A percentile compares a stretch with the other conserved stretches of the same genome.
Evolutionary conservation across 2,797 vertebrate species (phyloP).

Genomic region (Cossypha niveicapilla): DNA sequence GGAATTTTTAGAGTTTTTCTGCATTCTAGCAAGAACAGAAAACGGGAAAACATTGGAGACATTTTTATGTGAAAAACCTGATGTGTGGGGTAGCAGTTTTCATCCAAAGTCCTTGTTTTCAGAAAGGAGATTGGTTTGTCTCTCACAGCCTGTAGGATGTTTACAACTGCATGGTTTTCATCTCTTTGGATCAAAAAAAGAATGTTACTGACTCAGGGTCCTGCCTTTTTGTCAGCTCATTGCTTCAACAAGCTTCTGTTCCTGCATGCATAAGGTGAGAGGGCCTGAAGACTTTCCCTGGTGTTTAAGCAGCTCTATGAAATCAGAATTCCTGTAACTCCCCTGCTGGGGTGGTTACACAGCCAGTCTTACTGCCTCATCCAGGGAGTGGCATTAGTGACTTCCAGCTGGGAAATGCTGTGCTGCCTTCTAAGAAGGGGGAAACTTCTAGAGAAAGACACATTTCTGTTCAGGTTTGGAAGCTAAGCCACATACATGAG

Average conservation of each 20-base stretch:
- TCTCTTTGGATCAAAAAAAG: not conserved
- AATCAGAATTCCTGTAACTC: not conserved
- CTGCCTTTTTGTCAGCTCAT: not conserved
- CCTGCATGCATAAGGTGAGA: not conserved
- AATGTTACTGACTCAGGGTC: not conserved
- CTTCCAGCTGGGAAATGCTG: not conserved
- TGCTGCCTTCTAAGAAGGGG: not conserved
- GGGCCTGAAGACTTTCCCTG: not conserved
- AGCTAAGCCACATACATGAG: not conserved
- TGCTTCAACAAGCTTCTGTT: not conserved
- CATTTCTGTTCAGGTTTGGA: not conserved
- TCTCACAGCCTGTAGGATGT: not conserved
- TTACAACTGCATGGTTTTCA: not conserved
- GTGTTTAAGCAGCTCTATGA: not conserved
- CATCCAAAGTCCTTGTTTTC: not conserved
- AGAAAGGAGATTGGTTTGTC: not conserved
- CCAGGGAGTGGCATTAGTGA: accelerated
- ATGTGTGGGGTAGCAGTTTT: not conserved
- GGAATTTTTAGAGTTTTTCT: not conserved
- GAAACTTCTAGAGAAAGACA: not conserved
- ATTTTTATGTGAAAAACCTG: not conserved
- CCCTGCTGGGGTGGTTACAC: accelerated
- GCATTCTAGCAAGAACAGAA: not conserved
- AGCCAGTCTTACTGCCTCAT: not conserved
- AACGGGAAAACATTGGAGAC: not conserved